Evolutionary conservation across 2,113 vertebrate species (phyloP).

Genomic region (Tonatia bakeri): DNA sequence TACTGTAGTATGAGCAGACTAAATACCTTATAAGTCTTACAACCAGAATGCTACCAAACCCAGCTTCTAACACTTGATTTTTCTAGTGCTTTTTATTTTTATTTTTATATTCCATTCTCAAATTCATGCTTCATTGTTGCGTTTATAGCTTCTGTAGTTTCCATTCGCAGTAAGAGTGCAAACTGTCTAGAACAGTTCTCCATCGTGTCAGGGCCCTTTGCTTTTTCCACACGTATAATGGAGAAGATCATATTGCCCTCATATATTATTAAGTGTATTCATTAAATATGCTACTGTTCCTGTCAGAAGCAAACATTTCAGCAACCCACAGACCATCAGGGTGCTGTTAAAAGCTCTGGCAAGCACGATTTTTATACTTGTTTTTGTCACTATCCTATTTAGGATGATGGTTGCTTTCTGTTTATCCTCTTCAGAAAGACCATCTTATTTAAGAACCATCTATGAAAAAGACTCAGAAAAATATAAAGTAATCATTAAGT

Average conservation of each 20-base stretch:
- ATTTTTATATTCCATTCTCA: not conserved
- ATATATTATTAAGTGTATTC: slow-evolving; percentile 10
- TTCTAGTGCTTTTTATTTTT: not conserved
- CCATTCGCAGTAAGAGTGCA: not conserved
- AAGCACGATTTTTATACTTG: slow-evolving; percentile 14
- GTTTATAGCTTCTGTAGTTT: not conserved
- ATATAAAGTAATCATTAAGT: slow-evolving; percentile 26
- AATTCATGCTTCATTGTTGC: not conserved
- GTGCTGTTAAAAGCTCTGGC: slow-evolving; percentile 44
- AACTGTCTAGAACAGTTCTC: not conserved
- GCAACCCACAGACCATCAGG: not conserved
- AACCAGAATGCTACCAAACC: not conserved
- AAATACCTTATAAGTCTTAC: not conserved
- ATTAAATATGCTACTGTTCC: slow-evolving; percentile 12
- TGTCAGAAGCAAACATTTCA: slow-evolving; percentile 31
- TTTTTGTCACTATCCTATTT: slow-evolving; percentile 49
- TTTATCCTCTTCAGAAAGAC: slow-evolving; percentile 1
- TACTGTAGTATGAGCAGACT: not conserved
- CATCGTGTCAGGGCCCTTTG: not conserved
- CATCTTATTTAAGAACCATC: slow-evolving; percentile 15
- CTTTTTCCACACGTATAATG: not conserved
- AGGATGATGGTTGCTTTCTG: not conserved
- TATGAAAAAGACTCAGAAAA: slow-evolving; percentile 24
- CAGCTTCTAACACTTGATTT: not conserved
- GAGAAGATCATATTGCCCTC: not conserved